These are phyloP conservation scores for Drosophila trapezifrons DNA, from an alignment of 1,140 invertebrate genomes.

Conservation along the genomic window DNA sequence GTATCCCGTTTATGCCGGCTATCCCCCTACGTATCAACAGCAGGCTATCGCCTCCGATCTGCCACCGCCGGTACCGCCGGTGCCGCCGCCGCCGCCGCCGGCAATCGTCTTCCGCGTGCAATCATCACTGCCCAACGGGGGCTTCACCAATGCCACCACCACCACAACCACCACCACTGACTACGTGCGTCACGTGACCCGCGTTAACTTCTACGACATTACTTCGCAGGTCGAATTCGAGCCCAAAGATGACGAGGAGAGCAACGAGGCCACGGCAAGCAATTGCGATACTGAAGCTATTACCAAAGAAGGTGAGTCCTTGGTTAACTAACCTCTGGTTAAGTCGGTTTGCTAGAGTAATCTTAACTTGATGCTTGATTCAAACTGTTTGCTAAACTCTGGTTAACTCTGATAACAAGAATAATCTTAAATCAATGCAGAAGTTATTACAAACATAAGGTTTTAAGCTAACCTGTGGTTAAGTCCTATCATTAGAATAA, in stretches of 20 bases:
- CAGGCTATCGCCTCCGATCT: not conserved
- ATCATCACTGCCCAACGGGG: conserved; percentile 31
- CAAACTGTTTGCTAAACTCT: not conserved
- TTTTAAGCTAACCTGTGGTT: too few species aligned
- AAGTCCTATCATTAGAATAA: not conserved
- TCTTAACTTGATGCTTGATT: too few species aligned
- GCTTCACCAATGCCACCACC: conserved; percentile 50
- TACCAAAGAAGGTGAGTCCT: conserved; percentile 84
- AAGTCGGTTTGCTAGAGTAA: too few species aligned
- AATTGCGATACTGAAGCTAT: conserved; percentile 84
- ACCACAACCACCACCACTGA: conserved; percentile 60
- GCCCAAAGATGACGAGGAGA: conserved; percentile 79
- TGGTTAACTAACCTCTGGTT: not conserved
- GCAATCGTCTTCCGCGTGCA: conserved; percentile 28
- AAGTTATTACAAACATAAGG: too few species aligned
- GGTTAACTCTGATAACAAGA: not conserved
- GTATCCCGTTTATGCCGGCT: conserved; percentile 2
- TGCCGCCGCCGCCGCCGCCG: not conserved
- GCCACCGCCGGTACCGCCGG: not conserved
- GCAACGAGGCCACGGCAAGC: conserved; percentile 61
- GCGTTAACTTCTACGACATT: conserved; percentile 84
- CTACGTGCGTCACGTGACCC: conserved; percentile 84
- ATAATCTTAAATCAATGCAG: too few species aligned
- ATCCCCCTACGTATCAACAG: conserved; percentile 42
- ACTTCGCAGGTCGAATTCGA: conserved; percentile 84